Base-by-base conservation (phyloP, 2,888 invertebrate species). In the Buathra laborator region DNA sequence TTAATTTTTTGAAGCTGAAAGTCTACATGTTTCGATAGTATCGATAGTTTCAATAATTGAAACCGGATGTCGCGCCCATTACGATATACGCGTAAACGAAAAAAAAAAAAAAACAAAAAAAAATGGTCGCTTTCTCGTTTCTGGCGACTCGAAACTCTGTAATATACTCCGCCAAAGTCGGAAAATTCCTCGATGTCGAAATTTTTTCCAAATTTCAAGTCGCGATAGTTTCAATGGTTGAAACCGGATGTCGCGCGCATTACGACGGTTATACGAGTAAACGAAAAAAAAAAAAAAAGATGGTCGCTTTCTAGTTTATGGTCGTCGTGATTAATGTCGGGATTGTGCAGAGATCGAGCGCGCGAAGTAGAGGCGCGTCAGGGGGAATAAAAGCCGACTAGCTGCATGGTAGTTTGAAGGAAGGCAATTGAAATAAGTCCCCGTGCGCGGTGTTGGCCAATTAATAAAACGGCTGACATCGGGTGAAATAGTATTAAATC, bases 381-480 rank as follows among this genome's bases (percentile, higher is more conserved):
- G 43, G 67, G 29, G 32, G 32, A 48, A 76, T 71, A 44, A 24
- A 59, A 56, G 53, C 48, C 44, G 66, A 32, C 37, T 51, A 64
- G 68, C 75, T 44, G 46, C 29, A 44, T 19, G 24, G 24, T 24
- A 71, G 66, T 76, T 72, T 70, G 46, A 46, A 29, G 44, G 75
- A 44, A 79, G 82, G 67, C 79, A 76, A 82, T 72, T 80, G 82
- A 79, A 83, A 83, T 86, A 85, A 83, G 72, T 83, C 84, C 62
- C 48, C 56, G 64, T 75, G 68, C 53, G 59, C 66, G 53, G 46
- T 74, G 48, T 46, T 59, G 59, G 67, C 84, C 86, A 87, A 88
- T 87, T 86, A 86, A 88, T 86, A 86, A 87, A 88, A 87, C 81
- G 81, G 86, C 86, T 87, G 87, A 88, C 84, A 86, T 86, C 81